Base-by-base conservation (phyloP, 2,113 vertebrate genomes). In the Chionis minor region DNA sequence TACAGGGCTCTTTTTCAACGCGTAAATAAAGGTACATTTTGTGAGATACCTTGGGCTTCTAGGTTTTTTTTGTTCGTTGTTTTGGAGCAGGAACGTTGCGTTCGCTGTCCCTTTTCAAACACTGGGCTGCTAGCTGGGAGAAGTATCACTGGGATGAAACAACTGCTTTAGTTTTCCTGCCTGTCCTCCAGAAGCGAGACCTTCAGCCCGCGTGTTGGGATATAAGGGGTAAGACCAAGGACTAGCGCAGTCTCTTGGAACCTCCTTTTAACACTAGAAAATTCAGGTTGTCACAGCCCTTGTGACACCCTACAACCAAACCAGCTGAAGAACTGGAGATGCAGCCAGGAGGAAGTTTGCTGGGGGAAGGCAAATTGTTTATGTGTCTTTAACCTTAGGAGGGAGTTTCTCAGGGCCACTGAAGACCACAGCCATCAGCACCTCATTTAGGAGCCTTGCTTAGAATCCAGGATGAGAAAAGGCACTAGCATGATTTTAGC, bases 1-100 rank as follows among this genome's bases (percentile, higher is more conserved):
- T 73, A 55, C 13, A 54, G 38, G 7, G 20, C 70, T 95, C 4
- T 81, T 88, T 80, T 93, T 88, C 42, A 88, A 20, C 61, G 8
- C 62, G 40, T 66, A 92, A 97, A 97, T 97, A 97, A 97, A 97
- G 4, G 3, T 40, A 92, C 69, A 35, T 94, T 95, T 93, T 92
- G 19, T 88, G 85, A 84, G 73, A 54, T 66, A 81, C 16, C 12
- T 71, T 40, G 9, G 18, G 13, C 17, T 73, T 88, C n/a, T 80
- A 6, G 7, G 0, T 15, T 20, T 35, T 22, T 83, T 15, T 80
- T 55, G 5, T 67, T 51, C 0, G 1, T 47, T 74, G 20, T 38
- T 93, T 35, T 40, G 33, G 24, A 61, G 67, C 27, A 71, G 44
- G 21, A 86, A 19, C 5, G 4, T 58, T 59, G 5, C 62, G 2